A percentile compares a stretch with the other conserved stretches of the same genome.
Evolutionary conservation across 2,888 invertebrate species (phyloP).

Genomic region (Caenorhabditis sinica): DNA sequence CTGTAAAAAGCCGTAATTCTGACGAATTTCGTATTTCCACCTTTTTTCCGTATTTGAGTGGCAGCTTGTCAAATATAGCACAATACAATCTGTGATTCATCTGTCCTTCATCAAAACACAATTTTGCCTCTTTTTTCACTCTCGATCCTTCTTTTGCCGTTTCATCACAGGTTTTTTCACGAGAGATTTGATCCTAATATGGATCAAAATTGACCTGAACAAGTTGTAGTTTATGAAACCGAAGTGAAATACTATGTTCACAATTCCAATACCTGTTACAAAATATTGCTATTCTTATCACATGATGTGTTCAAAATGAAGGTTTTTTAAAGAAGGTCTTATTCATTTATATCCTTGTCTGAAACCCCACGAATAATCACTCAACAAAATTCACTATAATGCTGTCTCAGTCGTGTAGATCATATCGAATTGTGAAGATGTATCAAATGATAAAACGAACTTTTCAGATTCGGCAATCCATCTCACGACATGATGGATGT

Average conservation of each 20-base stretch:
- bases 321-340: neutral
- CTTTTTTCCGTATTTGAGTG: slow-evolving; percentile 39
- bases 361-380: no score
- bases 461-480: slow-evolving; percentile 55
- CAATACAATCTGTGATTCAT: slow-evolving; percentile 26
- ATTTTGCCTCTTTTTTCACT: slow-evolving; percentile 1
- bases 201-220: slow-evolving; percentile 20
- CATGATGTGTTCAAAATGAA: neutral
- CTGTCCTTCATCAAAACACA: slow-evolving; percentile 50
- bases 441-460: neutral
- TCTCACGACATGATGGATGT: slow-evolving; percentile 60
- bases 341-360: neutral
- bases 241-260: neutral
- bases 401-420: neutral
- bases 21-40: slow-evolving; percentile 21
- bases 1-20: slow-evolving; percentile 17
- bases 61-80: slow-evolving; percentile 51
- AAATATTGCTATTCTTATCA: neutral
- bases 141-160: neutral
- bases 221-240: neutral
- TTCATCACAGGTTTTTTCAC: slow-evolving; percentile 16
- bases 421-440: neutral
- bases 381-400: neutral
- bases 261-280: no score
- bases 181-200: neutral